These are phyloP conservation scores for Turritopsis rubra DNA, from an alignment of 30 jellyfish, hydroid and myxozoan genomes.

Conservation along the genomic window DNA sequence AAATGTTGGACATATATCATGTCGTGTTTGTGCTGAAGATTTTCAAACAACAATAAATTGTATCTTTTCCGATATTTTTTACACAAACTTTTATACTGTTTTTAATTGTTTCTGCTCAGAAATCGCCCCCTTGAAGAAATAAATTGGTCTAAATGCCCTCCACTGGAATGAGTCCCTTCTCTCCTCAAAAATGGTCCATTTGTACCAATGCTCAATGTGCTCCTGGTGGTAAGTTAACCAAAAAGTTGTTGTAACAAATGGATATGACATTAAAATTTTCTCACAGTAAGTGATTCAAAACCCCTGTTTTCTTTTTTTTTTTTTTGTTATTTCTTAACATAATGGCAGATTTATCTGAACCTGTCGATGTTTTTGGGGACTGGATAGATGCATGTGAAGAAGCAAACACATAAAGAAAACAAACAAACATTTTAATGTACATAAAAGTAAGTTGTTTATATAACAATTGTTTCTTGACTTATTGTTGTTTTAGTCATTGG, in stretches of 20 bases:
- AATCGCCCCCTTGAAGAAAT: background rate
- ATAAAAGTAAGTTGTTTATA: background rate
- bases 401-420: constrained; percentile 46
- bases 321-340: no score
- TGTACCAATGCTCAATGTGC: no score
- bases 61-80: constrained; percentile 46
- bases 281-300: no score
- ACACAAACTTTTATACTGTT: no score
- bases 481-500: background rate
- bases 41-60: constrained; percentile 90
- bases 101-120: background rate
- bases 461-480: background rate
- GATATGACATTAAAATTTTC: no score
- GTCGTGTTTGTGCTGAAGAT: constrained; percentile 96
- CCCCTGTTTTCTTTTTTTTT: no score
- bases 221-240: no score
- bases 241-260: no score
- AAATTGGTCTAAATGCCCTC: background rate
- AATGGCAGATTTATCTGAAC: constrained; percentile 83
- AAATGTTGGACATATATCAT: constrained; percentile 90
- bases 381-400: constrained; percentile 99
- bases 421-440: background rate
- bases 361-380: constrained; percentile 98
- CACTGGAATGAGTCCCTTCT: background rate
- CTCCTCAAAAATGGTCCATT: no score